Conservation (phyloP, 2,113 vertebrate species). For the Malaclemys terrapin region DNA sequence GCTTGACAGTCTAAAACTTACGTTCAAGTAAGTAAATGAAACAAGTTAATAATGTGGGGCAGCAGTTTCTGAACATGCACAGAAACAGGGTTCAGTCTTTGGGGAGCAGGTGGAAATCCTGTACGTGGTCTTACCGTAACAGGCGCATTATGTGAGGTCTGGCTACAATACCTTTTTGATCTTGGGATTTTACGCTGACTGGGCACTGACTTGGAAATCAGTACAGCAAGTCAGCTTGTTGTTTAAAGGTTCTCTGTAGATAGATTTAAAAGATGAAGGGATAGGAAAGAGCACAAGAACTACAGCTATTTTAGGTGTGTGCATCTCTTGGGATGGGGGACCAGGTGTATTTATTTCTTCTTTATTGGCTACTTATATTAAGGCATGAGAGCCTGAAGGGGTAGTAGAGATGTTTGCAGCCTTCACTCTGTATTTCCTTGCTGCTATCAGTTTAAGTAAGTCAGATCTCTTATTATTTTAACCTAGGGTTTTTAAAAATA, state of each 20-base stretch:
- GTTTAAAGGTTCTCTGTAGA: not conserved
- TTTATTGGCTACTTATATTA: not conserved
- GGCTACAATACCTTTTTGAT: not conserved
- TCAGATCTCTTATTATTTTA: not conserved
- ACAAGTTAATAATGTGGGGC: not conserved
- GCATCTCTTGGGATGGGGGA: not conserved
- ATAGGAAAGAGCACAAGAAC: not conserved
- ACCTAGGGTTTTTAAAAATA: not conserved
- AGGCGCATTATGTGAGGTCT: rapidly evolving
- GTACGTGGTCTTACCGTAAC: not conserved
- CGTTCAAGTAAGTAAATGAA: not conserved
- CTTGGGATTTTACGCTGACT: not conserved
- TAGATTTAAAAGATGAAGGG: not conserved
- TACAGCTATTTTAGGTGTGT: not conserved
- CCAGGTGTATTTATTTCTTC: not conserved
- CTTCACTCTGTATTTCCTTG: not conserved
- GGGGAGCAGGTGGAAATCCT: not conserved
- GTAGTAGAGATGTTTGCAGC: not conserved
- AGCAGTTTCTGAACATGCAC: not conserved
- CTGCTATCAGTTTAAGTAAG: not conserved
- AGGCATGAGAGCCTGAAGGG: not conserved
- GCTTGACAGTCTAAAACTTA: not conserved
- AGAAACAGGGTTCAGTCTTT: not conserved
- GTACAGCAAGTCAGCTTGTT: not conserved
- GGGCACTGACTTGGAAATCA: rapidly evolving